These are phyloP conservation scores for Carettochelys insculpta DNA, from an alignment of 2,113 vertebrate species.

Conservation along the genomic window DNA sequence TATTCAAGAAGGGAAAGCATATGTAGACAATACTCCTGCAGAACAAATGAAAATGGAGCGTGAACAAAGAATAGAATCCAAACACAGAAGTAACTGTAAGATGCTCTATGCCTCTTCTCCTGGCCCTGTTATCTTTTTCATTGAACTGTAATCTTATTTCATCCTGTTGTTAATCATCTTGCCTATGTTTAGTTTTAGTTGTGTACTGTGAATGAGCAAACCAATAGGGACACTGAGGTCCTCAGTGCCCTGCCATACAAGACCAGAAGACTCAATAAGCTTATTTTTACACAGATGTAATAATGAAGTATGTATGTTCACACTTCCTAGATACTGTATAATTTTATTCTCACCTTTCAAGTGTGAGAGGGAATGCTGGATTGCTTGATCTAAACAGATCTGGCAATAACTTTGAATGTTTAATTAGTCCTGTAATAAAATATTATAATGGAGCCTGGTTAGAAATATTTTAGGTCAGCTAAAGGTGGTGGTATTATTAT, in stretches of 20 bases:
- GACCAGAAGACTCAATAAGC: not conserved
- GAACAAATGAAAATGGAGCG: conserved; percentile 96
- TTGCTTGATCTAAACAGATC: not conserved
- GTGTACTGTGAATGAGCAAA: not conserved
- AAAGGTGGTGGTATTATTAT: not conserved
- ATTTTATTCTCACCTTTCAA: not conserved
- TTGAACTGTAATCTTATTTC: not conserved
- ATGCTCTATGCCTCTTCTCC: not conserved
- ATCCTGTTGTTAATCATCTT: not conserved
- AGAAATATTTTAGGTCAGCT: not conserved
- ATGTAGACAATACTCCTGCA: conserved; percentile 92
- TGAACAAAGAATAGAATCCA: conserved; percentile 91
- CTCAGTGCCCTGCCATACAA: not conserved
- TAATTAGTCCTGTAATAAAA: not conserved
- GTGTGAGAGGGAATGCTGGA: not conserved
- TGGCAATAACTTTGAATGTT: fast-evolving
- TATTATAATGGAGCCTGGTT: not conserved
- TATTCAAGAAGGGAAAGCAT: conserved; percentile 91
- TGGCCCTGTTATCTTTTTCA: not conserved
- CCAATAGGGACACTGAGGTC: not conserved
- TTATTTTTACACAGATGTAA: not conserved
- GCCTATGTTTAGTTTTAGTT: not conserved
- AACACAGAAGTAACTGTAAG: conserved; percentile 90
- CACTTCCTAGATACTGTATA: not conserved
- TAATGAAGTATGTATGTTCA: no score